Evolutionary conservation across 2,113 vertebrate genomes (phyloP).

Genomic region (Candoia aspera): DNA sequence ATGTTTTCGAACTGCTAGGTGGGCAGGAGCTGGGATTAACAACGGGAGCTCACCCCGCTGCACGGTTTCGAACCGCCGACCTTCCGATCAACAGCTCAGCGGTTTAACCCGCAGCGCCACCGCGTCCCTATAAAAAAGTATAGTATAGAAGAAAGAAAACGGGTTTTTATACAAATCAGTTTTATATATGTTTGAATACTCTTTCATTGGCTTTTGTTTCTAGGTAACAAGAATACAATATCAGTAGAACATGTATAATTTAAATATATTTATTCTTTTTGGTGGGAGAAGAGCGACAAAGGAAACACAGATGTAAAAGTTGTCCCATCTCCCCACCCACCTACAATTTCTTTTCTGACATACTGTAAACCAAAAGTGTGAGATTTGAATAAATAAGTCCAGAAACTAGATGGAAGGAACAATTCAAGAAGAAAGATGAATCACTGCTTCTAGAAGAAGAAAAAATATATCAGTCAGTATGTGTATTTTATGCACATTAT

Average conservation of each 20-base stretch:
- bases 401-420: slow-evolving; percentile 50
- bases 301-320: slow-evolving; percentile 57
- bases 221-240: slow-evolving; percentile 23
- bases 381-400: slow-evolving; percentile 66
- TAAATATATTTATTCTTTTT: slow-evolving; percentile 22
- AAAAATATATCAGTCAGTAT: slow-evolving; percentile 66
- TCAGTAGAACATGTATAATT: slow-evolving; percentile 25
- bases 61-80: too few species aligned
- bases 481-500: slow-evolving; percentile 71
- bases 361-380: slow-evolving; percentile 57
- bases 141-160: slow-evolving; percentile 4
- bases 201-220: slow-evolving; percentile 2
- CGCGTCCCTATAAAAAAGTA: too few species aligned
- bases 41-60: too few species aligned
- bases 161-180: background rate
- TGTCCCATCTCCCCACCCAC: slow-evolving; percentile 5
- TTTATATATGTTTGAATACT: background rate
- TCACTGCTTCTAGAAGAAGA: slow-evolving; percentile 62
- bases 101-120: too few species aligned
- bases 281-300: slow-evolving; percentile 28
- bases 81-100: too few species aligned
- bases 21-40: too few species aligned
- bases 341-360: slow-evolving; percentile 23
- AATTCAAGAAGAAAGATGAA: slow-evolving; percentile 58
- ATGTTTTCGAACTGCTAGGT: too few species aligned